A percentile compares a stretch with the other conserved stretches of the same genome.
Conservation (phyloP, 2,888 invertebrate genomes). For the Sinelater perroti region DNA sequence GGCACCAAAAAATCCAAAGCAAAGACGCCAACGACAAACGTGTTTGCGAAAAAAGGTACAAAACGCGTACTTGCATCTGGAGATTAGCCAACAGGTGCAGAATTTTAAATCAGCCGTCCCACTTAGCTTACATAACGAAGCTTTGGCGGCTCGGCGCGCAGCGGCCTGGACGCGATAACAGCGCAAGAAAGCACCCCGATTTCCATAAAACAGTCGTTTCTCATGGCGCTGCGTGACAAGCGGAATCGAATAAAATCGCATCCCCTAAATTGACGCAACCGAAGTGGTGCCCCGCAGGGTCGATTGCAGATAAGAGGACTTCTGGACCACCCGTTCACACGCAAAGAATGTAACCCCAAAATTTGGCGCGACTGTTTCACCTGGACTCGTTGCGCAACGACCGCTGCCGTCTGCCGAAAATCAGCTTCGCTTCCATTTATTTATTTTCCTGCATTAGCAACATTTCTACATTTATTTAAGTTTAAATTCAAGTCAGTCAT, state of each 20-base stretch:
- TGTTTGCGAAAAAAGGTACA: background rate
- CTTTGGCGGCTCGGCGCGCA: too few relatives aligned
- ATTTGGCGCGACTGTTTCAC: conserved; percentile 29
- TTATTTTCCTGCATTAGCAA: too few relatives aligned
- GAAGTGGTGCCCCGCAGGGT: conserved; percentile 37
- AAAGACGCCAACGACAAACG: conserved; percentile 4
- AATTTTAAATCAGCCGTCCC: too few relatives aligned
- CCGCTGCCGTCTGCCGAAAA: too few relatives aligned
- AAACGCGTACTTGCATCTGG: background rate
- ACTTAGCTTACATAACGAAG: too few relatives aligned
- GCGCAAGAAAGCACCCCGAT: background rate
- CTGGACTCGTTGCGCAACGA: conserved; percentile 29
- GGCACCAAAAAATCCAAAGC: conserved; percentile 1
- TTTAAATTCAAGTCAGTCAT: too few relatives aligned
- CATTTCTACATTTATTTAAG: too few relatives aligned
- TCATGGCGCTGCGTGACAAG: conserved; percentile 28
- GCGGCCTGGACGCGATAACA: too few relatives aligned
- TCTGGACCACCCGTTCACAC: conserved; percentile 39
- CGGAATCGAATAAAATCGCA: conserved; percentile 38
- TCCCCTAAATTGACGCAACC: conserved; percentile 39
- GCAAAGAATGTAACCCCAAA: conserved; percentile 37
- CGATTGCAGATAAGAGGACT: conserved; percentile 37
- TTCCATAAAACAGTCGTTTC: conserved; percentile 38
- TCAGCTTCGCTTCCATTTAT: too few relatives aligned
- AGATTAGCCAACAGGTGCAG: conserved; percentile 5